Base-by-base conservation (phyloP, 2,797 vertebrate genomes). In the Rallus crepitans region DNA sequence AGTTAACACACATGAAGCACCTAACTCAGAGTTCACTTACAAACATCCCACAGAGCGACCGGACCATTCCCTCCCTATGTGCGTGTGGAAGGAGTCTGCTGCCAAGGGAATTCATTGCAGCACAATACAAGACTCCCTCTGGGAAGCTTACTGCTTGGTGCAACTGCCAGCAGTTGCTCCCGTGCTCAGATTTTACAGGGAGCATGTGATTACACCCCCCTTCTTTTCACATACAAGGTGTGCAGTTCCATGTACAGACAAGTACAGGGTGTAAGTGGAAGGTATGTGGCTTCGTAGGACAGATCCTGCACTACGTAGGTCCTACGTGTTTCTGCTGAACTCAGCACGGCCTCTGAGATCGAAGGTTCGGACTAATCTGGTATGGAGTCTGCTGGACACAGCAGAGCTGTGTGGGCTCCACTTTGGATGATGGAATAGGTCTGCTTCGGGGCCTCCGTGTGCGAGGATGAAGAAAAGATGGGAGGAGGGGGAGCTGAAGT, bases 311-410 rank as follows among this genome's bases (percentile, higher is more conserved):
- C 14, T 90, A 23, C 33, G 0, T 4, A 21, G 2, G 31, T 19
- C 47, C n/a, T 25, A 11, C 6, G 47, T 7, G 2, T 33, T 85
- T 69, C 71, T 85, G 79, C 40, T 79, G 57, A 28, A 33, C 24
- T 15, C 64, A 94, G 60, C 81, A 30, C 3, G 20, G 57, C 28
- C 65, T 81, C 47, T 0, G 12, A 57, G 63, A 60, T 1, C 8
- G 24, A 80, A 20, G 40, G 9, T 53, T 27, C 37, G 0, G 7
- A 25, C 87, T 97, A 98, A 45, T 98, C 98, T 0, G 98, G 98
- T 82, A 98, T 98, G 76, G 98, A 98, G 55, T 98, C 98, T 1
- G 98, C 98, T 0, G 98, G 98, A 24, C 98, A 98, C 72, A 98
- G 97, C 83, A 98, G 75, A 9, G 97, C 98, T 2, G 98, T 68